Evolutionary conservation across 2,888 invertebrate species (phyloP).

Genomic region (Amphipyra berbera): DNA sequence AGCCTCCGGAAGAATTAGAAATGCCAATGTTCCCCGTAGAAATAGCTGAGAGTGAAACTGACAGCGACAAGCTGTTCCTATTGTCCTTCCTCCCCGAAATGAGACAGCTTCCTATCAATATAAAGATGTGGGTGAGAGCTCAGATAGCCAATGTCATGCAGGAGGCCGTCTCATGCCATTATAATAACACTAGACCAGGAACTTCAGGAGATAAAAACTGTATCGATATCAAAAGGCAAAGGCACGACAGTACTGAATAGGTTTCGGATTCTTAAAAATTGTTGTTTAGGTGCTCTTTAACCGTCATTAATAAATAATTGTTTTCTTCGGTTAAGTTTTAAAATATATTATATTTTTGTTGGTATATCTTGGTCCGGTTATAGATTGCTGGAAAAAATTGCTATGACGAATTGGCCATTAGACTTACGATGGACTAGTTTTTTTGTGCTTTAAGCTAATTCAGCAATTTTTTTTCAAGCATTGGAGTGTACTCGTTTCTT

Average conservation of each 20-base stretch:
- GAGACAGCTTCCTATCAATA: constrained; percentile 78
- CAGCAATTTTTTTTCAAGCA: too few species aligned
- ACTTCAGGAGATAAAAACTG: constrained; percentile 53
- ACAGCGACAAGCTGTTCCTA: constrained; percentile 80
- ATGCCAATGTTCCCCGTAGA: constrained; percentile 77
- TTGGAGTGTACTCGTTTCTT: too few species aligned
- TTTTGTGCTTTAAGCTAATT: too few species aligned
- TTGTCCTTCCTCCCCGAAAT: constrained; percentile 84
- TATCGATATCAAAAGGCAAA: constrained; percentile 65
- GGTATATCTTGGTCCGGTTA: background rate
- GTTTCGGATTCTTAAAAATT: constrained; percentile 3
- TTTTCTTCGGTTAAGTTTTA: constrained; percentile 37
- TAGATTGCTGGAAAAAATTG: background rate
- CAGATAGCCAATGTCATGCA: constrained; percentile 86
- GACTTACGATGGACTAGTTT: background rate
- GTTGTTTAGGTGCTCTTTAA: constrained; percentile 38
- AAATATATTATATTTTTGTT: constrained; percentile 41
- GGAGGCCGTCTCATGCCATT: constrained; percentile 80
- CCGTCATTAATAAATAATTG: background rate
- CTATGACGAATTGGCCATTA: background rate
- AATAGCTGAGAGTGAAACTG: constrained; percentile 69
- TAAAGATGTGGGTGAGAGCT: constrained; percentile 86
- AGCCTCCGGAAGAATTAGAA: constrained; percentile 75
- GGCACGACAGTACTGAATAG: constrained; percentile 68
- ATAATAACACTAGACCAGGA: constrained; percentile 70